Conservation (phyloP, 2,113 vertebrate genomes). For the Tylochromis polylepis region DNA sequence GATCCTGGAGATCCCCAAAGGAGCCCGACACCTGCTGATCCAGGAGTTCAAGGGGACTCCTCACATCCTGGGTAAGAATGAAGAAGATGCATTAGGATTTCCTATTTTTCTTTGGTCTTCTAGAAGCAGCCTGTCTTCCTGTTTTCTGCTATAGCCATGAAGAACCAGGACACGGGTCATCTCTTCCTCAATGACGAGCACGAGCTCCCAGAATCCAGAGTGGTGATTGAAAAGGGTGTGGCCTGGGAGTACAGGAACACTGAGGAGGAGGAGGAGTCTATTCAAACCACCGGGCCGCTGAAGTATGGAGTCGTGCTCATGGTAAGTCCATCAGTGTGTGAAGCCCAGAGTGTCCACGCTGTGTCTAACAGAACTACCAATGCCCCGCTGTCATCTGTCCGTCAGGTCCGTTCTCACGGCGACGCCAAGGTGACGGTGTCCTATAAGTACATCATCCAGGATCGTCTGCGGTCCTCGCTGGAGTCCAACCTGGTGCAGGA, state of each 20-base stretch:
- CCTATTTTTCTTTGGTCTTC: rapidly evolving
- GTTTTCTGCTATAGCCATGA: slow-evolving; percentile 75
- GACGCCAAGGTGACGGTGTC: slow-evolving; percentile 85
- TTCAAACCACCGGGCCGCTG: slow-evolving; percentile 87
- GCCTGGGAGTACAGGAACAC: slow-evolving; percentile 88
- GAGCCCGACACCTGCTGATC: slow-evolving; percentile 88
- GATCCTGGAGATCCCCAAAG: slow-evolving; percentile 93
- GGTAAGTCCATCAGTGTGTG: slow-evolving; percentile 69
- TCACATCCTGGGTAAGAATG: slow-evolving; percentile 84
- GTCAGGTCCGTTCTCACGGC: slow-evolving; percentile 82
- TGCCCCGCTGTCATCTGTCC: background rate
- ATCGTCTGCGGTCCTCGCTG: slow-evolving; percentile 79
- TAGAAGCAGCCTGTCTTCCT: background rate
- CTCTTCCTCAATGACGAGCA: slow-evolving; percentile 85
- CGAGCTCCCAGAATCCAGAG: slow-evolving; percentile 78
- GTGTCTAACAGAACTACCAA: background rate
- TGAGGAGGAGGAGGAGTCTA: slow-evolving; percentile 77
- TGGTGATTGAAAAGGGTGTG: slow-evolving; percentile 87
- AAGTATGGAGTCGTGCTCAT: slow-evolving; percentile 81
- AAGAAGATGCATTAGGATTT: background rate
- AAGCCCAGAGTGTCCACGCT: background rate
- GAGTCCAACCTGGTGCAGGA: slow-evolving; percentile 90
- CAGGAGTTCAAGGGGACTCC: slow-evolving; percentile 82
- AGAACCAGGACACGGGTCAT: slow-evolving; percentile 85
- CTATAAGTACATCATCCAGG: slow-evolving; percentile 94